Conservation (phyloP, 2,113 vertebrate species). For the Carassius auratus region DNA sequence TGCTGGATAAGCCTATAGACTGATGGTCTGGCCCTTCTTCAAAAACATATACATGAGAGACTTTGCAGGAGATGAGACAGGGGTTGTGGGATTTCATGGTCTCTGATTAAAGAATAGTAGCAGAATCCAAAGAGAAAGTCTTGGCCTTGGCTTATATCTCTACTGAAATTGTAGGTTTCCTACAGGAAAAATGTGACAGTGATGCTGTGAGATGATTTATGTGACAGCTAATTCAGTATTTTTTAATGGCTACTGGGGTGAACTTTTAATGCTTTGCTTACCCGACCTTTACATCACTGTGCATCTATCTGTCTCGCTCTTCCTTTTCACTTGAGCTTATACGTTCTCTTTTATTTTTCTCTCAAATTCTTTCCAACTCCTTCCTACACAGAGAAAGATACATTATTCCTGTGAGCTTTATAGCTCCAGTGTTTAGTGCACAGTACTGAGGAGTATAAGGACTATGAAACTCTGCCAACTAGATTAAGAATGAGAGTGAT, state of each 20-base stretch:
- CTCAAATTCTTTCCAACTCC: background rate
- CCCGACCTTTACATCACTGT: background rate
- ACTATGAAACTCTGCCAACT: background rate
- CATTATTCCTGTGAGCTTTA: constrained; percentile 21
- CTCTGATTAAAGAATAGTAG: background rate
- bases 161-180: constrained; percentile 16
- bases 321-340: background rate
- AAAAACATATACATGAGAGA: constrained; percentile 17
- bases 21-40: constrained; percentile 11
- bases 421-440: constrained; percentile 5
- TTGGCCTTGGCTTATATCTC: background rate
- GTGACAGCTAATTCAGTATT: constrained; percentile 9
- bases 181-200: background rate
- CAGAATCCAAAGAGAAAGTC: background rate
- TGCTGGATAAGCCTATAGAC: constrained; percentile 24
- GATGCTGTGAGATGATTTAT: constrained; percentile 21
- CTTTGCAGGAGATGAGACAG: background rate
- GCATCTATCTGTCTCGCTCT: background rate
- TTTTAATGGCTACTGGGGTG: background rate
- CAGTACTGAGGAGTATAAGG: constrained; percentile 23
- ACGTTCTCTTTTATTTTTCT: background rate
- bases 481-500: constrained; percentile 3
- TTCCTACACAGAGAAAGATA: constrained; percentile 15
- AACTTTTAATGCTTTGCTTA: constrained; percentile 24
- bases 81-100: background rate